Evolutionary conservation across 2,113 vertebrate species (phyloP), one percentile per base, ranked within the genome.

Genomic region (Leucopsar rothschildi): DNA sequence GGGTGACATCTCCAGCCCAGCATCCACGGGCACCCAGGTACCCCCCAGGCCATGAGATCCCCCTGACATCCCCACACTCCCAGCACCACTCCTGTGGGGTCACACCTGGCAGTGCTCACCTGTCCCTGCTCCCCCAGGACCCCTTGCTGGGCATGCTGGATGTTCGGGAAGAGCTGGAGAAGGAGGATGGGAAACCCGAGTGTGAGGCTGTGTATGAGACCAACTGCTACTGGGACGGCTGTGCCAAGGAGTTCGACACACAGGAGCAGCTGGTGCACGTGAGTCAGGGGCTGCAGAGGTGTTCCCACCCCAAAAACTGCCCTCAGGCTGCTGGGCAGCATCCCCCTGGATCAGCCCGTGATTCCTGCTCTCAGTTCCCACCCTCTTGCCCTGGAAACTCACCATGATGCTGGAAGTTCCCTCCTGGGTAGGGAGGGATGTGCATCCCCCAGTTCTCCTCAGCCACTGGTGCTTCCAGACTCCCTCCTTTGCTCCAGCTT

Each of bases 251-350:
- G 83, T 99, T 99, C 11, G 99, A 99, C 81, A 99, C 99, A 0
- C 99, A 99, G 96, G 99, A 99, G 88, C 99, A 99, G 93, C 98
- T 99, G 44, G 99, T 99, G 93, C 99, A 99, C 15, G 99, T 99
- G 98, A 99, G 98, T 96, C 3, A 1, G 60, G 86, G 45, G 23
- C 44, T 78, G 18, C 37, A 12, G 1, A 39, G 69, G 33, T 39
- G 5, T 4, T 24, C 6, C 21, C 25, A 5, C 7, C n/a, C 44
- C 70, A 56, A n/a, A 42, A 42, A 7, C 11, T 71, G 60, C 33
- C 57, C 52, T 49, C 24, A 1, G 50, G 59, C 47, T 55, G 53
- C 55, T 8, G 14, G 52, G 47, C 35, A 85, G 1, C 12, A 1
- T 10, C 44, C n/a, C 37, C n/a, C 20, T 20, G 39, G 31, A 33